phyloP scores from a whole-genome alignment of 2,113 vertebrate species.

The Nanger granti region DNA sequence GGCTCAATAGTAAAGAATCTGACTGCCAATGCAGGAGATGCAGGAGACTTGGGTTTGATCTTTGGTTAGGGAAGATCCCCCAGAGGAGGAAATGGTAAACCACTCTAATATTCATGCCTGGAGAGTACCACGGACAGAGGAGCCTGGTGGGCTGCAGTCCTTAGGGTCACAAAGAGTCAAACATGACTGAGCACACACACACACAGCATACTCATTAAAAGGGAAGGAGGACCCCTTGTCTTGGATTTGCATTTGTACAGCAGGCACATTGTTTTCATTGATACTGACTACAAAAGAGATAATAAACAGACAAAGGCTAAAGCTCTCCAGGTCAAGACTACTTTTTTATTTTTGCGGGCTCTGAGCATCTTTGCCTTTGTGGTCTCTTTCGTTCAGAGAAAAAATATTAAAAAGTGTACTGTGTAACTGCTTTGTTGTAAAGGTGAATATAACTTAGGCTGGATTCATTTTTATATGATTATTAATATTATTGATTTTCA shows the following conservation, averaged over 20 bases:
- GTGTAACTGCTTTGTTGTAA: neutral
- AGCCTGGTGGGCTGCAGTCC: neutral
- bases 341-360: neutral
- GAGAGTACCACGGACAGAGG: neutral
- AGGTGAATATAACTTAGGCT: neutral
- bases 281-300: neutral
- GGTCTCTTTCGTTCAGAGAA: neutral
- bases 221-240: neutral
- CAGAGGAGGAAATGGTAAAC: too few species aligned
- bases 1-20: neutral
- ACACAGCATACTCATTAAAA: neutral
- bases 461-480: neutral
- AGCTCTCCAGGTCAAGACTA: neutral
- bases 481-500: neutral
- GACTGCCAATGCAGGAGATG: neutral
- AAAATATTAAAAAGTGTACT: neutral
- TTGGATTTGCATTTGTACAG: neutral
- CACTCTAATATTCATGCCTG: neutral
- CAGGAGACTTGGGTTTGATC: neutral
- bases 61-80: neutral
- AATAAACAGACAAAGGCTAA: neutral
- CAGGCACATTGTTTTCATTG: neutral
- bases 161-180: neutral
- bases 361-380: neutral
- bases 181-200: neutral